These are phyloP conservation scores for Protobothrops flavoviridis DNA, from an alignment of 2,113 vertebrate genomes.

Conservation along the genomic window DNA sequence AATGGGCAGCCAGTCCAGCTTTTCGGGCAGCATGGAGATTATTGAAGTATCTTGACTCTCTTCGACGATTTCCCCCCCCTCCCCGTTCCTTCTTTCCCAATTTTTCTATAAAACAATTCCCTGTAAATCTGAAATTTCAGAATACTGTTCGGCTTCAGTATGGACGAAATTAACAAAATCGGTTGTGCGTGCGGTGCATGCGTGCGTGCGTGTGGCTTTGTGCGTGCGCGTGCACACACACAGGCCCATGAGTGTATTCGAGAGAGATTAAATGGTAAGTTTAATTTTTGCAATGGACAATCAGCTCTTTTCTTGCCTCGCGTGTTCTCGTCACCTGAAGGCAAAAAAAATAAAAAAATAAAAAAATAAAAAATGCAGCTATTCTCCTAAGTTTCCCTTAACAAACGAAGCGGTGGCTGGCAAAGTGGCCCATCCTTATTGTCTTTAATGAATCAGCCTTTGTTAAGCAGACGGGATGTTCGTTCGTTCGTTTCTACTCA, in stretches of 20 bases:
- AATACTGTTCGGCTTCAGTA: constrained; percentile 41
- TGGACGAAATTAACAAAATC: constrained; percentile 39
- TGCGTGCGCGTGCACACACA: not conserved
- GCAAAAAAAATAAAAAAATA: constrained; percentile 25
- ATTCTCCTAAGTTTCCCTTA: constrained; percentile 12
- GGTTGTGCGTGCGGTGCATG: not conserved
- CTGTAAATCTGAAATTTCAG: constrained; percentile 72
- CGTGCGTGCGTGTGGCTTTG: not conserved
- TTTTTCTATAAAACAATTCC: constrained; percentile 53
- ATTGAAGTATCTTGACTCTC: constrained; percentile 89
- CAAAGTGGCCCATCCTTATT: constrained; percentile 33
- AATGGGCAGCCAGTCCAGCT: constrained; percentile 85
- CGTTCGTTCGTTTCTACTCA: constrained; percentile 30
- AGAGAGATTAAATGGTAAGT: not conserved
- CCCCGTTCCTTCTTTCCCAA: not conserved
- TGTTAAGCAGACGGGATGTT: constrained; percentile 22
- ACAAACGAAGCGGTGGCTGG: constrained; percentile 16
- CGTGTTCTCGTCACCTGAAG: not conserved
- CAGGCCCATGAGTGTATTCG: not conserved
- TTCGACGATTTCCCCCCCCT: not conserved
- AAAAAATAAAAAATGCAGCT: constrained; percentile 15
- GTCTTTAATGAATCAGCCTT: constrained; percentile 29
- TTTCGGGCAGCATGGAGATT: constrained; percentile 95
- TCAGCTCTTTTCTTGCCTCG: not conserved
- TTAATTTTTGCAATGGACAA: constrained; percentile 23